phyloP scores from a whole-genome alignment of 2,888 invertebrate species.

The Pedicia rivosa region DNA sequence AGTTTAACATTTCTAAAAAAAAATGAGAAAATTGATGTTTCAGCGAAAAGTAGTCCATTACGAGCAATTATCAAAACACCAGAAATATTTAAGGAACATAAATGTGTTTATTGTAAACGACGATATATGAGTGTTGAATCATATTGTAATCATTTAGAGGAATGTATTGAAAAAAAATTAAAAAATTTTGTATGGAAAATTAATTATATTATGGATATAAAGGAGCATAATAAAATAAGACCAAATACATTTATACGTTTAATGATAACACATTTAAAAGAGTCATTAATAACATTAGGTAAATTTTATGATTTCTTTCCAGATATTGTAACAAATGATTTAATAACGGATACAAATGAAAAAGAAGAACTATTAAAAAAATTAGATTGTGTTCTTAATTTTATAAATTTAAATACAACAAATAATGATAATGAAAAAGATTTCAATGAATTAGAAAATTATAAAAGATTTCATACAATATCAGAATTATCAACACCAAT shows the following conservation, averaged over 20 bases:
- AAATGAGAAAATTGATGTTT: too few relatives aligned
- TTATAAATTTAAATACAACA: neutral
- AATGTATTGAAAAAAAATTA: constrained; percentile 27
- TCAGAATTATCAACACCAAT: neutral
- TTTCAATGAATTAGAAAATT: neutral
- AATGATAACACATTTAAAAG: constrained; percentile 26
- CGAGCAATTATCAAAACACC: too few relatives aligned
- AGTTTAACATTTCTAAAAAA: too few relatives aligned
- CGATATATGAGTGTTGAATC: constrained; percentile 30
- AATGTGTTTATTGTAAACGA: constrained; percentile 25
- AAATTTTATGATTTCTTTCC: constrained; percentile 5
- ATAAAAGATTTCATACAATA: neutral
- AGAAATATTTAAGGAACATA: constrained; percentile 24
- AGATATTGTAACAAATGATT: constrained; percentile 1
- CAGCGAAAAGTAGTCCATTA: too few relatives aligned
- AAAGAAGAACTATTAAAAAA: neutral
- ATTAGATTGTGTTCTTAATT: neutral
- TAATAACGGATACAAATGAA: neutral
- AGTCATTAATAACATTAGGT: neutral
- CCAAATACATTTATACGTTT: constrained; percentile 29
- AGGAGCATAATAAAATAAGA: constrained; percentile 24
- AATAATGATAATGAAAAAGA: neutral
- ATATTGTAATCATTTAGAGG: constrained; percentile 23
- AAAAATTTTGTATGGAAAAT: constrained; percentile 22
- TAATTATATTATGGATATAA: constrained; percentile 22